Base-by-base conservation (phyloP, 2,113 vertebrate genomes). In the Pseudopipra pipra region DNA sequence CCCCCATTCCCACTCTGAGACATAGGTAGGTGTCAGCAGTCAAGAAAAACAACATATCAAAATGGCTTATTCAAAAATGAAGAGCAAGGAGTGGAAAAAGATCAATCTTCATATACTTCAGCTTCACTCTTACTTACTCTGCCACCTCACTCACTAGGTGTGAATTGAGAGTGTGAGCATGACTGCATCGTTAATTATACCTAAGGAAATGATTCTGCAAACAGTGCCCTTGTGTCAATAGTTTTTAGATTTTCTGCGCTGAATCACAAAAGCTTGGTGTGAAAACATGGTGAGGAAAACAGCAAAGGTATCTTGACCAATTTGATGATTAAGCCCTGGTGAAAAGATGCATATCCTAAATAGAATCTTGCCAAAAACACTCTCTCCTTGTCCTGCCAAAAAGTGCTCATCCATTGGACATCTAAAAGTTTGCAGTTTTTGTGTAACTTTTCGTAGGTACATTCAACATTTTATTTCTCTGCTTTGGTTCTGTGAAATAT, bases 161-260 rank as follows among this genome's bases (percentile, higher is more conserved):
- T 25, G n/a, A 85, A 65, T 14, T 35, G 35, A 62, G 28, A 83
- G 27, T 4, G 21, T 21, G 28, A 83, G 56, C 35, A 49, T 58
- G 33, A 43, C 28, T 90, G 59, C 24, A 55, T 63, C 74, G 68
- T 68, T 0, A 1, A 66, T 67, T 73, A 37, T 55, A 81, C 19
- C 66, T 31, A 67, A 66, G 21, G 93, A 77, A 97, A 67, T 47
- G 23, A 86, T 62, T 73, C 94, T 95, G 87, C 65, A 82, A 90
- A 89, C 24, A 91, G 62, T 62, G 70, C 39, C 33, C 21, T 75
- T 44, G 44, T 47, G 27, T 75, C 77, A 96, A 78, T n/a, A 95
- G 41, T 1, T 85, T 95, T 95, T 47, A 95, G 77, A 49, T 78
- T 77, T 90, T 77, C 68, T 82, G 16, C 43, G 85, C 39, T 89